phyloP scores from a whole-genome alignment of 2,888 invertebrate species.

The Tenthredo scrophulariae region DNA sequence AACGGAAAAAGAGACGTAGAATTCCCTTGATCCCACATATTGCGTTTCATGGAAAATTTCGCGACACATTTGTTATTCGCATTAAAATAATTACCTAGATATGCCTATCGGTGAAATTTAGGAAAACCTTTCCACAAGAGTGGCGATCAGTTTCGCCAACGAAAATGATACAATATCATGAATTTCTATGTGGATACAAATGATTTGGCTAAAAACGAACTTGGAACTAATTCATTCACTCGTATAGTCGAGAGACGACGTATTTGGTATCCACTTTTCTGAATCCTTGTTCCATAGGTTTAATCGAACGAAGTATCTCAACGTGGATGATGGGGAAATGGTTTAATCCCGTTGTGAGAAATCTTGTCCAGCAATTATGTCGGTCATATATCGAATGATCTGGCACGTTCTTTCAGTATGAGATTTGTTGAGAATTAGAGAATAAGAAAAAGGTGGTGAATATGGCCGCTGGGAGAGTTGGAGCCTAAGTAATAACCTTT shows the following conservation, averaged over 20 bases:
- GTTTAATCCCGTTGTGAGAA: background rate
- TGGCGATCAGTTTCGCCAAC: background rate
- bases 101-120: background rate
- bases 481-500: constrained; percentile 15
- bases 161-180: background rate
- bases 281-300: background rate
- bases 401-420: background rate
- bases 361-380: background rate
- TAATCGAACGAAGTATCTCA: background rate
- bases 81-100: too few relatives aligned
- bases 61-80: background rate
- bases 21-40: background rate
- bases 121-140: background rate
- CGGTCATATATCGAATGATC: background rate
- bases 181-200: background rate
- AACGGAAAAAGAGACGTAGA: background rate
- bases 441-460: background rate
- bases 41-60: background rate
- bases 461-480: background rate
- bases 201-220: background rate
- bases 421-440: background rate
- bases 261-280: background rate
- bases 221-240: background rate
- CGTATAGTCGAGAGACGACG: too few relatives aligned
- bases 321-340: background rate